Evolutionary conservation across 2,888 invertebrate species (phyloP), one percentile per base, ranked within the genome.

Genomic region (Sipha maydis): DNA sequence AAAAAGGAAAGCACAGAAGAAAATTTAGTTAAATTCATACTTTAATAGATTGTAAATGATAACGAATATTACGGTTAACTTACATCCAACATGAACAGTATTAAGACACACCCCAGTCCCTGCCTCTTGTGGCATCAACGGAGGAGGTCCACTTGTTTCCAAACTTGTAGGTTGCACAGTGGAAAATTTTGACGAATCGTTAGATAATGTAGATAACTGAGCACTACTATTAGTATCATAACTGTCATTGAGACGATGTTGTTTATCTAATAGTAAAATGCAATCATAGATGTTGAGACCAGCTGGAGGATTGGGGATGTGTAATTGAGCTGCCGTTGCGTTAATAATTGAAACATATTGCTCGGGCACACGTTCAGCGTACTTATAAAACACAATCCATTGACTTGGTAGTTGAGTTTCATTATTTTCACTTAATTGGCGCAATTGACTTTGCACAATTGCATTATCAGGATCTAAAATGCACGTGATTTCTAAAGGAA

Each of bases 401-500:
- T 67, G 80, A 25, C 88, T 93, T 92, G 21, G 93, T 91, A 91
- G 94, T 94, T 90, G 38, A 93, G 92, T 90, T 3, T 28, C 28
- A 17, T 4, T 25, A 17, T 31, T 4, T 93, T 92, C 71, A 92
- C 38, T 92, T 91, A 0, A 92, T 91, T 89, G 92, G 92, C 78
- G 48, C 31, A 25, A 79, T 31, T 79, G 28, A 1, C 1, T 92
- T 92, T 89, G 93, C 92, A 91, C 54, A 19, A 19, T n/a, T 8
- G 61, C 77, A 21, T 86, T 82, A 9, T 89, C 85, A 5, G 75
- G 92, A 92, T 93, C 92, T 78, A 95, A 92, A 89, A 94, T 92
- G 92, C 96, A 96, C 89, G 92, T 93, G 90, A 96, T 93, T 91
- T 94, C 93, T 90, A 96, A 92, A 3, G 95, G 93, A 38, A 93